Evolutionary conservation across 2,888 invertebrate genomes (phyloP), one percentile per base, ranked within the genome.

Genomic region (Periphyllus acericola): DNA sequence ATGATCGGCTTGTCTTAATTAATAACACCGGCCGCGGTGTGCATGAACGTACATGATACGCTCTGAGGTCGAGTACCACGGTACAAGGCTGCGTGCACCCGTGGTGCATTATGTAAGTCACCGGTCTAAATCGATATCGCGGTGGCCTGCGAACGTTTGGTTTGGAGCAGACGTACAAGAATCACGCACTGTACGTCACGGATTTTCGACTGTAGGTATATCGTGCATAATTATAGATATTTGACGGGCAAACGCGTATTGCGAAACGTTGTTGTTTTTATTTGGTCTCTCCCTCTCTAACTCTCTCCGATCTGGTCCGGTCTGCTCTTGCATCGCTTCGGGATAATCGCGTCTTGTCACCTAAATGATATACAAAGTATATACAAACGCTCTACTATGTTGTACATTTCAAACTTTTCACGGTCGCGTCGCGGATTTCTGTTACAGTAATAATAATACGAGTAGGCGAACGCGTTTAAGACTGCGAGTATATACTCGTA

Each of bases 1-100:
- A 66, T 84, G 66, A 83, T 83, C 83, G 75, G 74, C 74, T 75
- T 66, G 76, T 84, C 76, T 84, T 76, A 83, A 83, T 84, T 84
- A 76, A 76, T 66, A 76, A 66, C 32, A 11, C n/a, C 68, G 68
- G 25, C 60, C 21, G 68, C 8, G 68, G 29, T 2, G 68, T 29
- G 29, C n/a, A 29, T 29, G 68, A n/a, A 21, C 6, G 55, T 60
- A 25, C 19, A 66, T 9, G 0, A 34, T 29, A 5, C 72, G 17
- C 29, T n/a, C n/a, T 11, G 32, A 66, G 83, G 83, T 83, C 66
- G 32, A 83, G 36, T 66, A 36, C 34, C 29, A 3, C 5, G n/a
- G n/a, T n/a, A n/a, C n/a, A n/a, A n/a, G n/a, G n/a, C n/a, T n/a
- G n/a, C n/a, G n/a, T n/a, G 55, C 32, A 17, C n/a, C n/a, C n/a